phyloP scores from a whole-genome alignment of 2,797 vertebrate species.

The Catharus ustulatus region DNA sequence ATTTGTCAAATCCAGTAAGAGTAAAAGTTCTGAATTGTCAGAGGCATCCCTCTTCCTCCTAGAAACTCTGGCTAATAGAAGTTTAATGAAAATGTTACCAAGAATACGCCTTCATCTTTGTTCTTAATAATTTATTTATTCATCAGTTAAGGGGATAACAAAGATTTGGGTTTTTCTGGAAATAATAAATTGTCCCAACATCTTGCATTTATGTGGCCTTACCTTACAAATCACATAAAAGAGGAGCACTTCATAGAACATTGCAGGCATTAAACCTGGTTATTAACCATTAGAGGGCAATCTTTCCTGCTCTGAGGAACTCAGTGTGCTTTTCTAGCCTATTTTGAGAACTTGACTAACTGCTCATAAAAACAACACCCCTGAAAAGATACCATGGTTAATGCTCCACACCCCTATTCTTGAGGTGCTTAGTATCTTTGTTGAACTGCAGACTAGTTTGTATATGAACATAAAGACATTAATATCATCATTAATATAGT shows the following conservation, averaged over 20 bases:
- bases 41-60: not conserved
- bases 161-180: not conserved
- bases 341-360: not conserved
- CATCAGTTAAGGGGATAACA: not conserved
- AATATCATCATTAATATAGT: not conserved
- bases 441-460: not conserved
- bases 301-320: not conserved
- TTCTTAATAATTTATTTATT: not conserved
- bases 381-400: not conserved
- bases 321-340: not conserved
- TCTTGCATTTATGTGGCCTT: not conserved
- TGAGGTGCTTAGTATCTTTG: not conserved
- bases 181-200: not conserved
- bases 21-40: not conserved
- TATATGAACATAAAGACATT: not conserved
- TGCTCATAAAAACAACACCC: not conserved
- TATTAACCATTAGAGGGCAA: slow-evolving; percentile 33
- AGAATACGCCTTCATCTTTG: not conserved
- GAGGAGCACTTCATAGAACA: not conserved
- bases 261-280: not conserved
- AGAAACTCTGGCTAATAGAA: not conserved
- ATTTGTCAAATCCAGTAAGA: not conserved
- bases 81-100: not conserved
- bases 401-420: not conserved
- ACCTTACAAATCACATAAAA: not conserved